Evolutionary conservation across 2,888 invertebrate species (phyloP), one percentile per base, ranked within the genome.

Genomic region (Drosophila phalerata): DNA sequence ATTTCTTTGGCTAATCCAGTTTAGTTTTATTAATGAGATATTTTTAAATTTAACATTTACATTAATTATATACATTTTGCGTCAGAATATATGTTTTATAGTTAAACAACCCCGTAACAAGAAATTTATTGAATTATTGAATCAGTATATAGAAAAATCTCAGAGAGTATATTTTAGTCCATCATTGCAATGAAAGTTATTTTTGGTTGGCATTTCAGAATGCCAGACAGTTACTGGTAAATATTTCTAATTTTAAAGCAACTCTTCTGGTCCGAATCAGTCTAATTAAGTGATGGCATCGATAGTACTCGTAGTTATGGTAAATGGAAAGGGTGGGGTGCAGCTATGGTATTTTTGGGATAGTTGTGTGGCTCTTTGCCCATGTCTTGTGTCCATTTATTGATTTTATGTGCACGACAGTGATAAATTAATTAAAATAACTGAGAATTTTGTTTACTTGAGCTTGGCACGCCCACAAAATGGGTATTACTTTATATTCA

Each of bases 351-450:
- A 40, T 51, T 49, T 68, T 38, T 37, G 25, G 40, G 28, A 51
- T 40, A 48, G 15, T 19, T 40, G n/a, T 8, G 22, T 34, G 34
- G 25, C 5, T 22, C 13, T 42, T 15, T 13, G 28, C 11, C 17
- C 25, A 11, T 13, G 17, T 49, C 37, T 56, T 19, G 34, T 52
- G 56, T 49, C 13, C 42, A 34, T 13, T 57, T 78, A 76, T 69
- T 78, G 75, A 78, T 69, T 77, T 73, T 78, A 25, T 49, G n/a
- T 47, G 34, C 2, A 32, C 38, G 48, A 42, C 52, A 30, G 49
- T 40, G 19, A 42, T 64, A 74, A 63, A 63, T 63, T 79, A 75
- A 79, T 77, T 70, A 70, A 70, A 58, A 64, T 61, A 75, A 79
- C 74, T 67, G 79, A 67, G 65, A 55, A 70, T 48, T 45, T 70